Evolutionary conservation across 1,140 invertebrate genomes (phyloP).

Genomic region (Diabrotica virgifera): DNA sequence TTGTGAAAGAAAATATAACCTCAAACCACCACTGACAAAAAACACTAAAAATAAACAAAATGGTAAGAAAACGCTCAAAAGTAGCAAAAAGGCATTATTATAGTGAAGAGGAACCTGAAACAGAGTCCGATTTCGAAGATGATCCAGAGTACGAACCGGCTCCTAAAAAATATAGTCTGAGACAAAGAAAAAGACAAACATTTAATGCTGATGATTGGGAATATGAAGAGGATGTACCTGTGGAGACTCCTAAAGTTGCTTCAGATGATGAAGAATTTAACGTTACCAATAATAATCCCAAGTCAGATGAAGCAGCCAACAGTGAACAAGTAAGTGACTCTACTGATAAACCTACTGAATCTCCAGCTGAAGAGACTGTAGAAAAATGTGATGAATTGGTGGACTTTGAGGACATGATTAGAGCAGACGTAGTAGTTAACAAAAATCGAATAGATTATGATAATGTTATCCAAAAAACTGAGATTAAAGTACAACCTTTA

Average conservation of each 20-base stretch:
- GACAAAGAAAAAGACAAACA: slow-evolving; percentile 31
- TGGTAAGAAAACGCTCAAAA: slow-evolving; percentile 36
- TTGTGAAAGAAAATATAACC: background rate
- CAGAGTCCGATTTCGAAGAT: slow-evolving; percentile 29
- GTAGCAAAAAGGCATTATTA: slow-evolving; percentile 25
- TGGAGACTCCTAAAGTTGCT: slow-evolving; percentile 11
- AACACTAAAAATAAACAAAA: slow-evolving; percentile 22
- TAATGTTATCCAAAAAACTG: slow-evolving; percentile 34
- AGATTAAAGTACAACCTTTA: slow-evolving; percentile 28
- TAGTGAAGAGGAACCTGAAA: slow-evolving; percentile 38
- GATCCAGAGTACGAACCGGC: slow-evolving; percentile 21
- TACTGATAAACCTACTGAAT: slow-evolving; percentile 16
- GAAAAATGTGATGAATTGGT: slow-evolving; percentile 27
- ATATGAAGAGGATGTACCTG: slow-evolving; percentile 33
- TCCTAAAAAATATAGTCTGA: slow-evolving; percentile 35
- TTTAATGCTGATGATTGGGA: slow-evolving; percentile 32
- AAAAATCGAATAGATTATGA: slow-evolving; percentile 36
- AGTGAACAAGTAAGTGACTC: slow-evolving; percentile 11
- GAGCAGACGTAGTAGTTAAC: slow-evolving; percentile 38
- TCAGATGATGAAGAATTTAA: slow-evolving; percentile 35
- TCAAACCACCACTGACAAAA: background rate
- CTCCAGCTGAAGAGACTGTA: slow-evolving; percentile 20
- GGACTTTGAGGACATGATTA: slow-evolving; percentile 40
- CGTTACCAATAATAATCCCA: slow-evolving; percentile 20
- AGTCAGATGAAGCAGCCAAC: slow-evolving; percentile 11